Percentiles rank a stretch among this genome's conserved stretches.
Conservation (phyloP, 1,140 invertebrate genomes). For the Ptiloglossa arizonensis region DNA sequence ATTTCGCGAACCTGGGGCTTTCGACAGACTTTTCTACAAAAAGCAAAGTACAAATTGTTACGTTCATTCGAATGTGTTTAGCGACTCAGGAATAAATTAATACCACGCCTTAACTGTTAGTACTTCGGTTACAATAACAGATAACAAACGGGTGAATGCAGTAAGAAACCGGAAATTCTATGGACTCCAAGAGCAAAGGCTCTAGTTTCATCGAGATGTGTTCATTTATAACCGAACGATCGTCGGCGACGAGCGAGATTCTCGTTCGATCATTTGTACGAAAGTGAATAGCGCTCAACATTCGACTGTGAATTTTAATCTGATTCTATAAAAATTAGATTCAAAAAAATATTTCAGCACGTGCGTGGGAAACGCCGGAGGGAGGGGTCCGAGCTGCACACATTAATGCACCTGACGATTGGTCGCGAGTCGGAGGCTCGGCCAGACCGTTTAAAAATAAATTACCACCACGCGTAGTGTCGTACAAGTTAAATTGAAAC, state of each 20-base stretch:
- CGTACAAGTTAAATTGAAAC: slow-evolving; percentile 62
- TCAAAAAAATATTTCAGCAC: slow-evolving; percentile 30
- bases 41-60: background rate
- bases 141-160: background rate
- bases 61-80: background rate
- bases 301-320: background rate
- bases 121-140: background rate
- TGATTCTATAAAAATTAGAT: background rate
- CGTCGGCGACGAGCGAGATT: background rate
- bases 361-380: slow-evolving; percentile 25
- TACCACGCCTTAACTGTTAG: background rate
- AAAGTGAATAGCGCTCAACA: background rate
- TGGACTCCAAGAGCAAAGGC: no score
- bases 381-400: background rate
- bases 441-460: slow-evolving; percentile 70
- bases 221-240: background rate
- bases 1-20: background rate
- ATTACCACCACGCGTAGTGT: slow-evolving; percentile 47
- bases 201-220: background rate
- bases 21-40: background rate
- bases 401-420: slow-evolving; percentile 57
- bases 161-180: background rate
- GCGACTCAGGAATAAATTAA: background rate
- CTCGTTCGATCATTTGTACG: background rate
- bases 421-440: slow-evolving; percentile 63